Percentiles rank a stretch among this genome's conserved stretches.
Conservation (phyloP, 2,113 vertebrate genomes). For the Rhadina sibilatrix region DNA sequence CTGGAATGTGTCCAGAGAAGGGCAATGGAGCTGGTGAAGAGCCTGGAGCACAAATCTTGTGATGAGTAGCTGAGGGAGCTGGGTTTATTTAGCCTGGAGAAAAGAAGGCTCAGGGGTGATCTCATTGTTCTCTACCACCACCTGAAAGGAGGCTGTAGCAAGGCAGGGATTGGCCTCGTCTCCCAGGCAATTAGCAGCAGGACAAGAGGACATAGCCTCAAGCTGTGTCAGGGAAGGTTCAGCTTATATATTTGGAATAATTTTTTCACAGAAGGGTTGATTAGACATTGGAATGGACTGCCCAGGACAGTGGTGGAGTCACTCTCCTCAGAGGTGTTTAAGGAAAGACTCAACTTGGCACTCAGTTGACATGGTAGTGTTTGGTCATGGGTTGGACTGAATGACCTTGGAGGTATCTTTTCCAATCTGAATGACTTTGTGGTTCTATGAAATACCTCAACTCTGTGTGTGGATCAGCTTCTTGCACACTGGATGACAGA, state of each 20-base stretch:
- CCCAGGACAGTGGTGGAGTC: neutral
- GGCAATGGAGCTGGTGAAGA: neutral
- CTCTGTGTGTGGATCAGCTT: rapidly evolving
- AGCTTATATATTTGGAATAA: rapidly evolving
- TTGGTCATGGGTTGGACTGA: neutral
- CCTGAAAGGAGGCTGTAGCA: neutral
- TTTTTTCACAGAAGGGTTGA: neutral
- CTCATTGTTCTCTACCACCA: rapidly evolving
- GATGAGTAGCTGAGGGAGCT: neutral
- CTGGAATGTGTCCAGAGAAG: neutral
- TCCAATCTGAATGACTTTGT: neutral
- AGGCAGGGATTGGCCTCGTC: neutral
- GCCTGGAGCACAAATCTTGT: neutral
- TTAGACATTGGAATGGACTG: neutral
- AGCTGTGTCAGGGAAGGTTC: neutral
- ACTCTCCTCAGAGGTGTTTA: neutral
- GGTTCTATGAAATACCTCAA: neutral
- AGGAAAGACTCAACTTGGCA: neutral
- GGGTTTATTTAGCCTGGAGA: neutral
- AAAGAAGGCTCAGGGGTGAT: neutral
- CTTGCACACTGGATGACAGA: neutral
- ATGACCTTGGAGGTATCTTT: neutral
- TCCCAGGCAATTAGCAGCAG: neutral
- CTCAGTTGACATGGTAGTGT: neutral
- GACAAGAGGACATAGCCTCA: neutral